Base-by-base conservation (phyloP, 2,888 invertebrate genomes). In the Drosophila pseudotalamancana region DNA sequence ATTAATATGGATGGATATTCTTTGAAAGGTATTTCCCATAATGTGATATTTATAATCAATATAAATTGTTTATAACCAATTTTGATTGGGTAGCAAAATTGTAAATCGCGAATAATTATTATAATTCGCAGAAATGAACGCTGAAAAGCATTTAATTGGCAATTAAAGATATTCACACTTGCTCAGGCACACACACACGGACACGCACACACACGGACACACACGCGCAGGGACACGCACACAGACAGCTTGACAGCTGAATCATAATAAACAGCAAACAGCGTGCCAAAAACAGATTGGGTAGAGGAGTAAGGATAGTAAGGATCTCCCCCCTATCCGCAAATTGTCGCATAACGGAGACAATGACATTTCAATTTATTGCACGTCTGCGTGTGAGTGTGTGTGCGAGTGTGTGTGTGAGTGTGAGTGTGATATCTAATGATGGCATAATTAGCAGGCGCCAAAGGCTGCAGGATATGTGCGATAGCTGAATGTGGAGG, bases 371-470 rank as follows among this genome's bases (percentile, higher is more conserved):
- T 61, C 48, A 70, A 73, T 76, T 72, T 73, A 74, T 72, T 72
- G 64, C 71, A 65, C 50, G 53, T 43, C 66, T 21, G 19, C 42
- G 57, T 51, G 29, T 21, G 23, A 2, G 35, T 21, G 29, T 19
- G 16, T 40, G 29, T 8, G 43, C 42, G 21, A 35, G 49, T 40
- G 40, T 48, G 46, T 49, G 42, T 50, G 68, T 56, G n/a, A n/a
- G n/a, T n/a, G n/a, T n/a, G n/a, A n/a, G n/a, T n/a, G n/a, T n/a
- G n/a, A 39, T 48, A 70, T 64, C 72, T 87, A 87, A 88, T 88
- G 87, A 88, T 81, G 82, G 71, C 88, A 88, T 88, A 88, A 88
- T 88, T 88, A 88, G 88, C 80, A 81, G 50, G 42, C 64, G 42
- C 80, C 77, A 85, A 80, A 80, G 74, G 72, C 68, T 56, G 62